Evolutionary conservation across 1,140 invertebrate species (phyloP).

Genomic region (Leptinotarsa undecemlineata): DNA sequence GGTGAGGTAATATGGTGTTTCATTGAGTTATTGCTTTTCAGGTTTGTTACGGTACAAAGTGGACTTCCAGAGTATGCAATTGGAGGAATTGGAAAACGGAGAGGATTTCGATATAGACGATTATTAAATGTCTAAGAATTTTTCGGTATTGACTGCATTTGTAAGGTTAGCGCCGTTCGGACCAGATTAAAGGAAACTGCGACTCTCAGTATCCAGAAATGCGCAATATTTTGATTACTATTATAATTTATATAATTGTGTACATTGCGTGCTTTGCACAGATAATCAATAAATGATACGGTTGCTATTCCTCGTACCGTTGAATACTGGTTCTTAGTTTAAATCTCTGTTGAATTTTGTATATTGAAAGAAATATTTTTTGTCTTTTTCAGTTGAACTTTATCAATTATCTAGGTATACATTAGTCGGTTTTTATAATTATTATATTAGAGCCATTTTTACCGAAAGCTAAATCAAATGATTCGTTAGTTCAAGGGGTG

Average conservation of each 20-base stretch:
- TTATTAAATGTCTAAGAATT: conserved; percentile 68
- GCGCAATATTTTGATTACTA: conserved; percentile 12
- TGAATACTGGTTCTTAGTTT: conserved; percentile 3
- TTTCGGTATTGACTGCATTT: conserved; percentile 37
- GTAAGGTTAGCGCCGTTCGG: conserved; percentile 41
- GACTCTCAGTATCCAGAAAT: background rate
- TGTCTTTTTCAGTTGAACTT: conserved; percentile 4
- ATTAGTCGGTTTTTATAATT: conserved; percentile 18
- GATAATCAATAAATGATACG: conserved; percentile 1
- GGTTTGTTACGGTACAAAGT: conserved; percentile 98
- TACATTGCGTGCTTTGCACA: background rate
- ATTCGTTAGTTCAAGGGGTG: background rate
- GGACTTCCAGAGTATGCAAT: conserved; percentile 96
- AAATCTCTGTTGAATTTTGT: conserved; percentile 14
- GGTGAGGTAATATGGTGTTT: too few species aligned
- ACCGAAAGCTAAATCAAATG: background rate
- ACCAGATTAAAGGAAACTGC: background rate
- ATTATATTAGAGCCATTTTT: background rate
- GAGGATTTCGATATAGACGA: conserved; percentile 90
- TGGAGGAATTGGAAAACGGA: conserved; percentile 81
- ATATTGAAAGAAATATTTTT: conserved; percentile 12
- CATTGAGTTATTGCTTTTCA: conserved; percentile 58
- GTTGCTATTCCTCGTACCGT: background rate
- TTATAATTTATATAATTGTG: background rate
- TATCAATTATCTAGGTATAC: conserved; percentile 8